Percentiles rank a stretch among this genome's conserved stretches.
phyloP scores from a whole-genome alignment of 2,888 invertebrate species.

The Anoplius nigerrimus region DNA sequence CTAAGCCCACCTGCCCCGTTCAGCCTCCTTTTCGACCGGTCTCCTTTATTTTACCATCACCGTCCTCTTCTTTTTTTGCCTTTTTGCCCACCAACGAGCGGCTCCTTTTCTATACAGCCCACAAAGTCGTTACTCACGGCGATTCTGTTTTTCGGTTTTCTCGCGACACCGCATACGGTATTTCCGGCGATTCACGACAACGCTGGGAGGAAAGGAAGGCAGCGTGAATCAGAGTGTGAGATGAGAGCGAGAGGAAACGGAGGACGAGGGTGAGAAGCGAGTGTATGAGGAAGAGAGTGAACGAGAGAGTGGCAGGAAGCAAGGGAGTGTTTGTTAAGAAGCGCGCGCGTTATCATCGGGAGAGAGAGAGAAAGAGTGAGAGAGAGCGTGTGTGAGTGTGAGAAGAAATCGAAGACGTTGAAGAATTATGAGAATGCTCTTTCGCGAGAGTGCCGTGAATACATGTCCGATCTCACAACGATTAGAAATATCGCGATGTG shows the following conservation, averaged over 20 bases:
- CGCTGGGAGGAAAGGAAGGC: conserved; percentile 13
- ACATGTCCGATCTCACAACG: conserved; percentile 13
- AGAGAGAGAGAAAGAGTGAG: conserved; percentile 11
- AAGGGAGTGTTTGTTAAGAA: no score
- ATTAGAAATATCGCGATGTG: not conserved
- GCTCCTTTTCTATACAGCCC: conserved; percentile 46
- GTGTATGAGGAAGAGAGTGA: conserved; percentile 33
- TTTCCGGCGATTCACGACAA: conserved; percentile 47
- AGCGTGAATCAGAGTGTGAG: conserved; percentile 35
- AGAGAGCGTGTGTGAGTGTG: conserved; percentile 29
- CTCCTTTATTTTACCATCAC: conserved; percentile 19
- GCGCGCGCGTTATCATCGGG: no score
- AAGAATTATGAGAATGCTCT: conserved; percentile 2
- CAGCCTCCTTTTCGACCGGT: conserved; percentile 30
- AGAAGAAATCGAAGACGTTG: not conserved
- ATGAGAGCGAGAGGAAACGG: conserved; percentile 34
- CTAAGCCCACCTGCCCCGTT: conserved; percentile 14
- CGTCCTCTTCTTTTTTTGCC: conserved; percentile 25
- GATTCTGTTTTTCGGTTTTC: conserved; percentile 24
- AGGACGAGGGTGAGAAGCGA: conserved; percentile 36
- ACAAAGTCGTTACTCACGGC: not conserved
- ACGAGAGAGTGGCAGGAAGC: conserved; percentile 25
- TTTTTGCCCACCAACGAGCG: conserved; percentile 47
- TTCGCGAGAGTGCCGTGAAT: not conserved
- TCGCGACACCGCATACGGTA: conserved; percentile 31